These are phyloP conservation scores for Neodiprion virginianus DNA, from an alignment of 1,140 invertebrate species.

Conservation along the genomic window DNA sequence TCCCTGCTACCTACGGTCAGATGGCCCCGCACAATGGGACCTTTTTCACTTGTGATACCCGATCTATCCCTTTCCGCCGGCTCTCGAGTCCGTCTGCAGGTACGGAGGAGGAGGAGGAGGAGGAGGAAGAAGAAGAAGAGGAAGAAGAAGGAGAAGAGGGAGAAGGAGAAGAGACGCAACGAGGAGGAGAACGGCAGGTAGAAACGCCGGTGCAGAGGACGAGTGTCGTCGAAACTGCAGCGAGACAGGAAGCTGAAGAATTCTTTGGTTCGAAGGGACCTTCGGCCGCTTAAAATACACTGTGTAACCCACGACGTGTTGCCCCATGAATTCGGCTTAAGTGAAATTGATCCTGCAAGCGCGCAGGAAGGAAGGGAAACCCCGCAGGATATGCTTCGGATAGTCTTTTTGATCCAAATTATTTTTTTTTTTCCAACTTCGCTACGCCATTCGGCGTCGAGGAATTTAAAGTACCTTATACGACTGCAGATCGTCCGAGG, in stretches of 20 bases:
- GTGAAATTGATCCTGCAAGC: slow-evolving; percentile 57
- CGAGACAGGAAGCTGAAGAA: neutral
- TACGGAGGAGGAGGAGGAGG: slow-evolving; percentile 14
- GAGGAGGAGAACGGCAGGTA: neutral
- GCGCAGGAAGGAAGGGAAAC: neutral
- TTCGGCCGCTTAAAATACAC: neutral
- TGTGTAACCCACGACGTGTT: neutral
- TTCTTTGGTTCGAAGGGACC: no score
- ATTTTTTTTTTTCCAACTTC: no score
- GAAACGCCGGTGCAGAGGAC: neutral
- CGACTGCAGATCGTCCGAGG: no score
- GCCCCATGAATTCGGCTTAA: slow-evolving; percentile 62
- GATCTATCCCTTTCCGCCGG: slow-evolving; percentile 40
- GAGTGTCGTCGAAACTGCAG: neutral
- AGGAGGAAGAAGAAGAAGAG: slow-evolving; percentile 9
- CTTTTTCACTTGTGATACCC: slow-evolving; percentile 52
- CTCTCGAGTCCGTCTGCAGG: slow-evolving; percentile 18
- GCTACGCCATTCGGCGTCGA: no score
- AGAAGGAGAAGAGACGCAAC: slow-evolving; percentile 29
- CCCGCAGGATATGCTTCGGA: no score
- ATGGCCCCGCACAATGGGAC: slow-evolving; percentile 55
- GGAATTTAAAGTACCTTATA: no score
- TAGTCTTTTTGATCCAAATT: no score
- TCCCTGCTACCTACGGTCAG: slow-evolving; percentile 53
- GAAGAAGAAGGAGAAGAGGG: slow-evolving; percentile 10